Percentiles rank a stretch among this genome's conserved stretches.
Evolutionary conservation across 2,888 invertebrate species (phyloP).

Genomic region (Drosophila nigricruria): DNA sequence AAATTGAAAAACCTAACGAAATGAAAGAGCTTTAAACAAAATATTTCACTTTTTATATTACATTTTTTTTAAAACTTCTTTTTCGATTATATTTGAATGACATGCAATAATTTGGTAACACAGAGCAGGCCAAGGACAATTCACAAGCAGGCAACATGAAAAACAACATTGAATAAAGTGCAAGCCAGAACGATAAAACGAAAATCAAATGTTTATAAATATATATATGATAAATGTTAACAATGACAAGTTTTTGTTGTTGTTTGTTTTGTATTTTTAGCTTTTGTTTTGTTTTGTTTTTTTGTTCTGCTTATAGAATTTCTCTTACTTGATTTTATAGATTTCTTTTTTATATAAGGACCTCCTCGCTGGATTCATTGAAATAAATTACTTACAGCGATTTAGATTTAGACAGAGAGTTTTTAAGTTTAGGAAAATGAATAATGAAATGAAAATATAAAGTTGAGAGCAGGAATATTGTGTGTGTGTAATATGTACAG

Average conservation of each 20-base stretch:
- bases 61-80: conserved; percentile 8
- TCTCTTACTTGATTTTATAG: conserved; percentile 63
- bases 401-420: conserved; percentile 44
- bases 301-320: conserved; percentile 5
- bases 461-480: conserved; percentile 25
- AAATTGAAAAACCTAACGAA: conserved; percentile 35
- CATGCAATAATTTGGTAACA: conserved; percentile 46
- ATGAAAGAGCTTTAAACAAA: conserved; percentile 3
- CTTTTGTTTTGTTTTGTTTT: conserved; percentile 7
- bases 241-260: conserved; percentile 52
- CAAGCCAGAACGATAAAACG: conserved; percentile 18
- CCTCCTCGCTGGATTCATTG: conserved; percentile 78
- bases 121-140: conserved; percentile 27
- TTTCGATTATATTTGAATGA: conserved; percentile 3
- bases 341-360: conserved; percentile 68
- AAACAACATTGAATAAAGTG: conserved; percentile 47
- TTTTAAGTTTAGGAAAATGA: conserved; percentile 38
- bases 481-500: conserved; percentile 17
- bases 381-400: conserved; percentile 77
- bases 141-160: conserved; percentile 58
- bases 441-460: not conserved
- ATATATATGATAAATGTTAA: conserved; percentile 26
- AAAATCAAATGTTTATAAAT: conserved; percentile 3
- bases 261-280: conserved; percentile 10
- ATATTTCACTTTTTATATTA: conserved; percentile 17